Percentiles rank a stretch among this genome's conserved stretches.
These are phyloP conservation scores for Clarias magur DNA, from an alignment of 2,113 vertebrate species.

Conservation along the genomic window DNA sequence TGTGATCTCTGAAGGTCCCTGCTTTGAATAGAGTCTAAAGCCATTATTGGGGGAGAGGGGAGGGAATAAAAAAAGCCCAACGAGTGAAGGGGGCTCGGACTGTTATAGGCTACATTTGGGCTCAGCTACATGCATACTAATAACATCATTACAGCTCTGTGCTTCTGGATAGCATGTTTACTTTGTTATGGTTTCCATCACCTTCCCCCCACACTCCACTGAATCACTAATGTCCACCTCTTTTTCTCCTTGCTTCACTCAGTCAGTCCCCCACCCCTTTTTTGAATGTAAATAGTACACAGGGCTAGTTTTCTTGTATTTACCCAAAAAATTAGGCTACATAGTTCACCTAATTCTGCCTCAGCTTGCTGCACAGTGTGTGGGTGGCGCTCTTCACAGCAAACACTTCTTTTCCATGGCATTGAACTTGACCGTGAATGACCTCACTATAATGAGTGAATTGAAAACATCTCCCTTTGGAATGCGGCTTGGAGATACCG, in stretches of 20 bases:
- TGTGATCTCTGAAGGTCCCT: conserved; percentile 69
- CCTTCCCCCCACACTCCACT: conserved; percentile 71
- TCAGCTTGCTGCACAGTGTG: conserved; percentile 80
- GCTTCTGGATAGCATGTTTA: conserved; percentile 87
- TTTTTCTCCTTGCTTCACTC: conserved; percentile 39
- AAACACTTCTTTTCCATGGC: conserved; percentile 89
- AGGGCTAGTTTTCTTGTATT: conserved; percentile 91
- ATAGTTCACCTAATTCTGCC: conserved; percentile 86
- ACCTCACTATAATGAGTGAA: conserved; percentile 98
- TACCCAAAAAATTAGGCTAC: conserved; percentile 90
- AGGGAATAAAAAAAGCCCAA: conserved; percentile 32
- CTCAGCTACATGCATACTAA: conserved; percentile 93
- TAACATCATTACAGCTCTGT: conserved; percentile 88
- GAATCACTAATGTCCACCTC: conserved; percentile 85
- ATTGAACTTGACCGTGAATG: conserved; percentile 96
- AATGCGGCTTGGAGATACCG: conserved; percentile 90
- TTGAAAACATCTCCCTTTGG: conserved; percentile 99
- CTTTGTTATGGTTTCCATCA: conserved; percentile 87
- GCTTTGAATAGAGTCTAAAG: conserved; percentile 77
- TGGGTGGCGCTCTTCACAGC: conserved; percentile 86
- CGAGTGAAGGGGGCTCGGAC: conserved; percentile 71
- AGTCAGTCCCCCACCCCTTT: conserved; percentile 19
- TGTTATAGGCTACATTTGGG: conserved; percentile 89
- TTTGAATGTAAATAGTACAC: conserved; percentile 89
- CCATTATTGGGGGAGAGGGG: conserved; percentile 71